Conservation (phyloP, 2,888 invertebrate genomes). For the Agrenia bidenticulata region DNA sequence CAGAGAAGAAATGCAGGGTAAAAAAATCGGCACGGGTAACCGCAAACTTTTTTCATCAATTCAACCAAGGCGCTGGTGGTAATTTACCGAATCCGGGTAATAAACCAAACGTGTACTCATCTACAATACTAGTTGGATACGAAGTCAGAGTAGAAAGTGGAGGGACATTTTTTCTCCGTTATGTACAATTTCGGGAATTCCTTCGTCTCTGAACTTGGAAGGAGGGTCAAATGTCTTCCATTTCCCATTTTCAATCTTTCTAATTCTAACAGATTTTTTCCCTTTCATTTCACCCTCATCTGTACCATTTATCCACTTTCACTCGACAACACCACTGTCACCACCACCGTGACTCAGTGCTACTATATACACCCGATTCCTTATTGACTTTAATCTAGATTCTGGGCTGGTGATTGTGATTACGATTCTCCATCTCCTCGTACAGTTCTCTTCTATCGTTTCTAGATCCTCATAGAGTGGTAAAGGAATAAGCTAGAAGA, state of each 20-base stretch:
- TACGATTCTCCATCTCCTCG: neutral
- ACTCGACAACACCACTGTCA: constrained; percentile 2
- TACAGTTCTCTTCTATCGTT: neutral
- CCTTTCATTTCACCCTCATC: neutral
- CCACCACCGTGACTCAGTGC: neutral
- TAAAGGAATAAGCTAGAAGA: no score
- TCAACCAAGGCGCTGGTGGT: constrained; percentile 13
- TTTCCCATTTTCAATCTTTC: constrained; percentile 1
- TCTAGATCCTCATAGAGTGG: no score
- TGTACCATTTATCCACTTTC: no score
- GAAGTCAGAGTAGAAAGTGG: no score
- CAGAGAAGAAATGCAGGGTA: neutral
- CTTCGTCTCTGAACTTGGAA: no score
- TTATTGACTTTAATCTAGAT: constrained; percentile 7
- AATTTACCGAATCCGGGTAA: constrained; percentile 26
- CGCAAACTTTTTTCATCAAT: constrained; percentile 27
- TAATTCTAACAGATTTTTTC: constrained; percentile 13
- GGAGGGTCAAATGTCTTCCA: constrained; percentile 30
- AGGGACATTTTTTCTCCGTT: no score
- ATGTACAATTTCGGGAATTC: no score
- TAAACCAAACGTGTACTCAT: constrained; percentile 24
- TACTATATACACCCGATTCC: neutral
- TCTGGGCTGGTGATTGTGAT: neutral
- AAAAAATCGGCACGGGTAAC: constrained; percentile 19
- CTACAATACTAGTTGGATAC: no score